Evolutionary conservation across 2,797 vertebrate species (phyloP).

Genomic region (Microhierax caerulescens): DNA sequence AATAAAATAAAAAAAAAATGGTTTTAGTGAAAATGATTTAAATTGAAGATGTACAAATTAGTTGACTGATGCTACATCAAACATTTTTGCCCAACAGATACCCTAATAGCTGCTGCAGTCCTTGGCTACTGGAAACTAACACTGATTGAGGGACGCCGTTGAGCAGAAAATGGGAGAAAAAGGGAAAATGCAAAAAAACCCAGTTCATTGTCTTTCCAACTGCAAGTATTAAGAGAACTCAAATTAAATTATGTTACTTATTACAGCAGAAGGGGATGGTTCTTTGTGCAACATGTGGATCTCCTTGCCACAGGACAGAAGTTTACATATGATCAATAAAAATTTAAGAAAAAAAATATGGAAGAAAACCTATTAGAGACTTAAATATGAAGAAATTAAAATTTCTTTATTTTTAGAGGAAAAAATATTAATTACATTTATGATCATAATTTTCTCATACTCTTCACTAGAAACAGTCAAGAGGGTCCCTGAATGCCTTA

Average conservation of each 20-base stretch:
- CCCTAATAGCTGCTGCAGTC: background rate
- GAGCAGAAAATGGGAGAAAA: background rate
- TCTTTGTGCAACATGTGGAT: background rate
- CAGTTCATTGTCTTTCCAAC: background rate
- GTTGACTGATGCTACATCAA: background rate
- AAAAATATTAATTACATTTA: background rate
- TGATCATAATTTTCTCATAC: background rate
- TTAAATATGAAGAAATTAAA: background rate
- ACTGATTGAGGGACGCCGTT: background rate
- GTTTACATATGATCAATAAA: background rate
- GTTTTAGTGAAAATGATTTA: background rate
- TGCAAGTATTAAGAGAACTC: background rate
- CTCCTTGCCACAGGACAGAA: background rate
- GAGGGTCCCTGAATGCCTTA: background rate
- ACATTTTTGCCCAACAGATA: background rate
- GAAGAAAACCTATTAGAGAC: background rate
- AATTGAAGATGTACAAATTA: background rate
- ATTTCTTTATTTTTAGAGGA: no score
- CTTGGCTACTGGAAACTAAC: background rate
- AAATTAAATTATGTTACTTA: background rate
- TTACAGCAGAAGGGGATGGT: background rate
- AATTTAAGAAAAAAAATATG: background rate
- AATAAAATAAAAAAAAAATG: background rate
- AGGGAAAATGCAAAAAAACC: background rate
- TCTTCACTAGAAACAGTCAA: background rate